Evolutionary conservation across 2,888 invertebrate genomes (phyloP), one percentile per base, ranked within the genome.

Genomic region (Lochmaea crataegi): DNA sequence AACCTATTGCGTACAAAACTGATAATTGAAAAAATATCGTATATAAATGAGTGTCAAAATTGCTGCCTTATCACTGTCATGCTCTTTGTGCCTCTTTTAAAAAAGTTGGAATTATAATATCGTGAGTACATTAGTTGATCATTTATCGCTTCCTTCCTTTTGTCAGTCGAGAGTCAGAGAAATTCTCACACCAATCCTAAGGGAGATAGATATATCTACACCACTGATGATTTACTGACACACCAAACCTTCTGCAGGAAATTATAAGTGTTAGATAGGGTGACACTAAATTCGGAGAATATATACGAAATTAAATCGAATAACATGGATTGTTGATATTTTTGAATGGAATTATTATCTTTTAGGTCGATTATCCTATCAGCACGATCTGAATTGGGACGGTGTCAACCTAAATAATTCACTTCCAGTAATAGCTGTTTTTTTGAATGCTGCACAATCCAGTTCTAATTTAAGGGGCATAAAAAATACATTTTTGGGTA

Each of bases 141-240:
- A n/a, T n/a, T 48, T 48, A 48, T 48, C n/a, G n/a, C 14, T 48
- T 48, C 48, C 48, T 48, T 48, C n/a, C 48, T 48, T 48, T 48
- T 48, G 48, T 48, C 48, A 48, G 14, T 48, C 48, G 48, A 48
- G n/a, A n/a, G 14, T 48, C 48, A 48, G 4, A 14, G n/a, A 48
- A n/a, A n/a, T 48, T n/a, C 14, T n/a, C n/a, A n/a, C n/a, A 48
- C 48, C 48, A 48, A 48, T 48, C 48, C 48, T 12, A 14, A 48
- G 48, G 48, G 48, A 48, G 48, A 38, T 6, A 32, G 5, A 45
- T 14, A 2, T 14, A 7, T 48, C 48, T 48, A 48, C 48, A 14
- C 14, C 48, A 14, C n/a, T 48, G 48, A 48, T 48, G 48, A 48
- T 48, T n/a, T 48, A 48, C n/a, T n/a, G 14, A n/a, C n/a, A 48